Evolutionary conservation across 1,140 invertebrate genomes (phyloP).

Genomic region (Macrosteles quadrilineatus): DNA sequence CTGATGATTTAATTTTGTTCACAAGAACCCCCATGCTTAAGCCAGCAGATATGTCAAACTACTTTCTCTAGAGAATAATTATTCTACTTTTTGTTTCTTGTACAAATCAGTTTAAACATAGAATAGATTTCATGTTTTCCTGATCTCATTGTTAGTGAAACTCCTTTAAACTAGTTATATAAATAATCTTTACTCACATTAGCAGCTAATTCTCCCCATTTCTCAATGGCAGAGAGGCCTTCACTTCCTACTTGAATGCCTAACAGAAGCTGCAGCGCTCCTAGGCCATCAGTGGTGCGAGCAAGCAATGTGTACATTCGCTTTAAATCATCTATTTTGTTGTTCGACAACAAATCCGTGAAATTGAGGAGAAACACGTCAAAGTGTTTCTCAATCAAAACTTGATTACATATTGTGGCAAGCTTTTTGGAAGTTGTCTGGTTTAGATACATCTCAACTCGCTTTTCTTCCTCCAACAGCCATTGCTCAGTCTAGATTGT

Average conservation of each 20-base stretch:
- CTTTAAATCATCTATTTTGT: constrained; percentile 93
- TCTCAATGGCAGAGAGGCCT: constrained; percentile 90
- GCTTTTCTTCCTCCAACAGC: constrained; percentile 85
- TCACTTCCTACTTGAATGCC: constrained; percentile 94
- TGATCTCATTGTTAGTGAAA: no score
- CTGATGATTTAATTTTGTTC: no score
- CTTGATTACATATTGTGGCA: constrained; percentile 90
- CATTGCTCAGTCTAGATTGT: constrained; percentile 77
- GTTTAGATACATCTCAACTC: constrained; percentile 94
- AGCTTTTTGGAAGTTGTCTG: constrained; percentile 84
- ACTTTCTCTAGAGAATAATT: no score
- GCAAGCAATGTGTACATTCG: constrained; percentile 96
- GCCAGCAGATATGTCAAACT: no score
- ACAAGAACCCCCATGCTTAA: no score
- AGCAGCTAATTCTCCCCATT: constrained; percentile 80
- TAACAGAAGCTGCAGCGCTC: constrained; percentile 82
- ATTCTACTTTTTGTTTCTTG: no score
- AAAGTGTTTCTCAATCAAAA: constrained; percentile 95
- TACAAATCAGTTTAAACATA: no score
- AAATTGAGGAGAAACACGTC: constrained; percentile 98
- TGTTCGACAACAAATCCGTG: constrained; percentile 89
- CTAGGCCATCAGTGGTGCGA: constrained; percentile 88
- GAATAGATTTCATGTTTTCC: no score
- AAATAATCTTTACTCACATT: constrained; percentile 53
- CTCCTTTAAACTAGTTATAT: no score